Conservation (phyloP, 2,797 vertebrate genomes). For the Lagorchestes hirsutus region DNA sequence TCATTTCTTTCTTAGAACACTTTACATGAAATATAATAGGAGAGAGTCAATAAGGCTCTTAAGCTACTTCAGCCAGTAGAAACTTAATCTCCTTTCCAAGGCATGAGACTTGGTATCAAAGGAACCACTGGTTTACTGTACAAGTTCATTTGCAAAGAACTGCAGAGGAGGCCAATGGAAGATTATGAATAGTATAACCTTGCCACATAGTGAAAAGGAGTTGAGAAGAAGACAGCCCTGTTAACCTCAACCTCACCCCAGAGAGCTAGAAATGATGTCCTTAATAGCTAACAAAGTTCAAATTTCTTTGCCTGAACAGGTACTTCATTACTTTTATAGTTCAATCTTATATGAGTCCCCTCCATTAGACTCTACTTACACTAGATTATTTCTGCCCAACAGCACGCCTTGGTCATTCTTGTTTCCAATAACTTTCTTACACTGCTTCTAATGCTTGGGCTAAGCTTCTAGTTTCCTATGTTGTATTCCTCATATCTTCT, state of each 20-base stretch:
- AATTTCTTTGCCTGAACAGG: neutral
- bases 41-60: neutral
- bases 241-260: neutral
- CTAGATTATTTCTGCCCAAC: neutral
- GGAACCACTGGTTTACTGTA: neutral
- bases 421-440: neutral
- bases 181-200: neutral
- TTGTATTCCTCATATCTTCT: neutral
- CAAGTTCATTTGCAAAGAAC: neutral
- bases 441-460: neutral
- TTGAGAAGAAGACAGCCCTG: neutral
- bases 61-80: neutral
- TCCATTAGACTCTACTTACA: neutral
- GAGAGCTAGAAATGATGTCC: neutral
- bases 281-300: neutral
- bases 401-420: neutral
- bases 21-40: neutral
- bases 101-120: neutral
- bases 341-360: neutral
- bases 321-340: neutral
- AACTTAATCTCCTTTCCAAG: neutral
- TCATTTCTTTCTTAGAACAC: neutral
- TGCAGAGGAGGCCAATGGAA: neutral
- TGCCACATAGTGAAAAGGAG: neutral
- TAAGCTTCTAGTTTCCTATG: neutral